Conservation (phyloP, 2,888 invertebrate genomes). For the Oeneis ivallda region DNA sequence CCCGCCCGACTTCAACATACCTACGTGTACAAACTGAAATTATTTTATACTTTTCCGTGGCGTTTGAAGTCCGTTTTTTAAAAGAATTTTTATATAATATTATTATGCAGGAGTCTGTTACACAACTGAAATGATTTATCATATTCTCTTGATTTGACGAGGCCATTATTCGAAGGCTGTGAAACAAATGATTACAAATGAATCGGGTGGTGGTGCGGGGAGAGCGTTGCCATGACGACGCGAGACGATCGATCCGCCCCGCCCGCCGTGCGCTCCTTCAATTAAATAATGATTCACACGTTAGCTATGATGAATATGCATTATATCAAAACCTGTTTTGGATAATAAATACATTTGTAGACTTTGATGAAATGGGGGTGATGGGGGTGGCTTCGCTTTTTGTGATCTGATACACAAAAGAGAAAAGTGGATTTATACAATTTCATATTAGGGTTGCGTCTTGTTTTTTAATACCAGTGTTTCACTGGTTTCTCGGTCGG, state of each 20-base stretch:
- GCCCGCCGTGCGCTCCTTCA: constrained; percentile 58
- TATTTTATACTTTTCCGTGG: too few relatives aligned
- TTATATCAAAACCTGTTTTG: constrained; percentile 47
- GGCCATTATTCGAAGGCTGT: constrained; percentile 72
- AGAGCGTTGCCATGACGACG: constrained; percentile 67
- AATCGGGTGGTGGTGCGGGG: constrained; percentile 59
- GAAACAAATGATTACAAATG: constrained; percentile 82
- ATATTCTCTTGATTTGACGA: constrained; percentile 71
- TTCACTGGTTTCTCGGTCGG: neutral
- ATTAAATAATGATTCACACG: constrained; percentile 79
- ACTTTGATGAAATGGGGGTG: constrained; percentile 10
- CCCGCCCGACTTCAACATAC: too few relatives aligned
- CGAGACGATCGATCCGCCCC: constrained; percentile 75
- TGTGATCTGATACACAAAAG: neutral
- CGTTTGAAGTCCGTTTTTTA: too few relatives aligned
- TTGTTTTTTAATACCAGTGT: neutral
- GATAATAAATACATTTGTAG: constrained; percentile 41
- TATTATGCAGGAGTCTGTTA: neutral
- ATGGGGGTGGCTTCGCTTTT: constrained; percentile 1
- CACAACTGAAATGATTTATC: constrained; percentile 60
- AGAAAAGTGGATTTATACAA: neutral
- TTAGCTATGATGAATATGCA: constrained; percentile 63
- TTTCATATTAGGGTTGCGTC: neutral
- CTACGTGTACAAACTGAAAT: too few relatives aligned
- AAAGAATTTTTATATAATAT: too few relatives aligned